A percentile compares a stretch with the other conserved stretches of the same genome.
These are phyloP conservation scores for Brachyopa scutellaris DNA, from an alignment of 2,888 invertebrate species.

Conservation along the genomic window DNA sequence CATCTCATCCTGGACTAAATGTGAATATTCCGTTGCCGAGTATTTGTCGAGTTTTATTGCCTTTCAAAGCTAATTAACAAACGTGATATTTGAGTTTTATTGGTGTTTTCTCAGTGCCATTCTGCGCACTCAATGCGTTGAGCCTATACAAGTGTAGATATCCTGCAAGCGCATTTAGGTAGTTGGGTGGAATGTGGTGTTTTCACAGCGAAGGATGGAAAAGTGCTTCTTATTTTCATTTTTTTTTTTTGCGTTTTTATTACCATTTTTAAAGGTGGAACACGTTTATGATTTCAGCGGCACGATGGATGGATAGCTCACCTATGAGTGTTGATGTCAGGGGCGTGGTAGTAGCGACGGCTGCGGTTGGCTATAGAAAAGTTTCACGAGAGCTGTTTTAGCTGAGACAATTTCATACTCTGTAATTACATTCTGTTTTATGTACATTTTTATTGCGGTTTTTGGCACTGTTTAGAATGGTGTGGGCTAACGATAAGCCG, in stretches of 20 bases:
- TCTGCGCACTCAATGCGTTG: slow-evolving; percentile 39
- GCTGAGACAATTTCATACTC: slow-evolving; percentile 61
- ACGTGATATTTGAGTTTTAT: slow-evolving; percentile 73
- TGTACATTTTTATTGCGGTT: slow-evolving; percentile 68
- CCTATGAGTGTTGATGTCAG: slow-evolving; percentile 29
- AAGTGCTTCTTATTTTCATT: slow-evolving; percentile 42
- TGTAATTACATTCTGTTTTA: slow-evolving; percentile 68
- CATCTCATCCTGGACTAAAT: background rate
- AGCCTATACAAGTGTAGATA: background rate
- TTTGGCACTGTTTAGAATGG: slow-evolving; percentile 28
- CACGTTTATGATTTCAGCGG: slow-evolving; percentile 68
- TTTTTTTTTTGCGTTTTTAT: slow-evolving; percentile 55
- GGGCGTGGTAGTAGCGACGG: no score
- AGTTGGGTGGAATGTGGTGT: slow-evolving; percentile 4
- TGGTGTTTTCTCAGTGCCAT: slow-evolving; percentile 56
- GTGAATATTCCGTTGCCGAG: slow-evolving; percentile 36
- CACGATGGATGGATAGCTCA: slow-evolving; percentile 57
- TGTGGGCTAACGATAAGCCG: slow-evolving; percentile 47
- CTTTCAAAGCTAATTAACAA: slow-evolving; percentile 80
- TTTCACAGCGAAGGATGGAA: slow-evolving; percentile 26
- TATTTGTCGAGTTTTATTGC: slow-evolving; percentile 79
- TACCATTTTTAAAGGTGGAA: slow-evolving; percentile 65
- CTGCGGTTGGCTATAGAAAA: slow-evolving; percentile 1
- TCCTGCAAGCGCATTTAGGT: slow-evolving; percentile 25
- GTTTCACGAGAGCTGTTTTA: slow-evolving; percentile 40